Evolutionary conservation across 2,888 invertebrate genomes (phyloP).

Genomic region (Eupithecia vulgata): DNA sequence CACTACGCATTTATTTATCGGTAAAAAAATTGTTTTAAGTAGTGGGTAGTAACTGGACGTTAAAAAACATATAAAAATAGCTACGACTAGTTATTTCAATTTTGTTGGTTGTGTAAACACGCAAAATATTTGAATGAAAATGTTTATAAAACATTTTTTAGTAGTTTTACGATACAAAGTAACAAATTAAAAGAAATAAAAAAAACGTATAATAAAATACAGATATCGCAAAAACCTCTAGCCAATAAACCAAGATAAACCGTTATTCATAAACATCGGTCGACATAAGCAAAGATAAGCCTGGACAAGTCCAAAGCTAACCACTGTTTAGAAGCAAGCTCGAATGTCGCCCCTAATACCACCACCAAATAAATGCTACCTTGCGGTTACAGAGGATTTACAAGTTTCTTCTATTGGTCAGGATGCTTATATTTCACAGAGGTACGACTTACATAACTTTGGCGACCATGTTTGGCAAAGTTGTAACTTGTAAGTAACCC

Average conservation of each 20-base stretch:
- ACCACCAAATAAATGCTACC: conserved; percentile 42
- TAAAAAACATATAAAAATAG: background rate
- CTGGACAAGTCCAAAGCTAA: conserved; percentile 42
- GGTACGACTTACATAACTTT: conserved; percentile 61
- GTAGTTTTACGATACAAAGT: too few relatives aligned
- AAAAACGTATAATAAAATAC: background rate
- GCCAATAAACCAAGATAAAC: conserved; percentile 13
- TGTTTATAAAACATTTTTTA: background rate
- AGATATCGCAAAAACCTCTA: background rate
- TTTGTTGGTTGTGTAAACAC: background rate
- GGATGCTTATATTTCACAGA: conserved; percentile 63
- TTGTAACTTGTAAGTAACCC: conserved; percentile 59
- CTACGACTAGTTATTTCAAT: background rate
- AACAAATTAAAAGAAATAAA: too few relatives aligned
- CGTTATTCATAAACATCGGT: conserved; percentile 28
- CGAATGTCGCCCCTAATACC: conserved; percentile 55
- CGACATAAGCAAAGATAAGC: conserved; percentile 33
- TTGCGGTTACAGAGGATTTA: conserved; percentile 75
- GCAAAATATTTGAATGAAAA: too few relatives aligned
- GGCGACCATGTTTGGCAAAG: conserved; percentile 60
- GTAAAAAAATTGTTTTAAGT: background rate
- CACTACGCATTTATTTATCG: background rate
- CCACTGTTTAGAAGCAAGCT: conserved; percentile 58
- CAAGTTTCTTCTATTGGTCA: conserved; percentile 76
- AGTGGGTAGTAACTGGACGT: background rate